These are phyloP conservation scores for Conistra vaccinii DNA, from an alignment of 2,888 invertebrate genomes.

Conservation along the genomic window DNA sequence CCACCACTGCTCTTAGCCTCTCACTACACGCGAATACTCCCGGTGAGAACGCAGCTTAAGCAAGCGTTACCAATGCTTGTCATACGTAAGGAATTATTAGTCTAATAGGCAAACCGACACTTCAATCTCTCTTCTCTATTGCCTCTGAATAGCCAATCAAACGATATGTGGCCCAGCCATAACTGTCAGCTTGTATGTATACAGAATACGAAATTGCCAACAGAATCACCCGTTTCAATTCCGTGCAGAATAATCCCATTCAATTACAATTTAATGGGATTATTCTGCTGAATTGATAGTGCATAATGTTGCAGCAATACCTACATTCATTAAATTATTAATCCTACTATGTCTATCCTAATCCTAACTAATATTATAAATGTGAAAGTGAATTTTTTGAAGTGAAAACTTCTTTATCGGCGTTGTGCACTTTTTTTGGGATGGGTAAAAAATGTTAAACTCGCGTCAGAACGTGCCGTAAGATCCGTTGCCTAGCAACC, in stretches of 20 bases:
- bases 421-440: too few relatives aligned
- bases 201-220: conserved; percentile 12
- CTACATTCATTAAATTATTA: not conserved
- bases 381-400: too few relatives aligned
- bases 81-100: not conserved
- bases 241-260: not conserved
- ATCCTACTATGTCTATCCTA: too few relatives aligned
- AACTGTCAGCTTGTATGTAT: conserved; percentile 10
- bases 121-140: not conserved
- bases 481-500: too few relatives aligned
- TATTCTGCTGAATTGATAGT: too few relatives aligned
- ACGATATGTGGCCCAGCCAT: not conserved
- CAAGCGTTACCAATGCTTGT: not conserved
- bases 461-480: too few relatives aligned
- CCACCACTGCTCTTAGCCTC: too few relatives aligned
- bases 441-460: too few relatives aligned
- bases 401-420: too few relatives aligned
- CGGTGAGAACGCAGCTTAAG: too few relatives aligned
- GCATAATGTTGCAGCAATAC: not conserved
- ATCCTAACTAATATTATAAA: too few relatives aligned
- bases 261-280: too few relatives aligned
- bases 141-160: conserved; percentile 18
- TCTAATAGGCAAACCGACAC: not conserved
- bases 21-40: not conserved
- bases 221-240: conserved; percentile 6